Percentiles rank a stretch among this genome's conserved stretches.
Conservation (phyloP, 2,797 vertebrate genomes). For the Epinephelus coioides region DNA sequence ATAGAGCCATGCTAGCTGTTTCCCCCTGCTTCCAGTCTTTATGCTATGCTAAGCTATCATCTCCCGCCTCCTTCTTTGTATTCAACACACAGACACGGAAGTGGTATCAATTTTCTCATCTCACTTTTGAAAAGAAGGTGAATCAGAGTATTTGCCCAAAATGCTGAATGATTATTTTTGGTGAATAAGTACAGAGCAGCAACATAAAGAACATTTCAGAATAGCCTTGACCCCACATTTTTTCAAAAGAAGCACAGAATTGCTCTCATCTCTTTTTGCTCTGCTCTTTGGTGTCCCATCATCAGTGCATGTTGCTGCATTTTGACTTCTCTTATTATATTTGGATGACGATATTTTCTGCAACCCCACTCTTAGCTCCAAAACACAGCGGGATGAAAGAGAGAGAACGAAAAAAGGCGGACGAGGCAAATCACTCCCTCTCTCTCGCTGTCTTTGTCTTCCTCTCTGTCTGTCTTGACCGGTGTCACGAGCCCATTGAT, state of each 20-base stretch:
- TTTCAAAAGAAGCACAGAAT: not conserved
- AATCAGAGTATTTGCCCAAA: not conserved
- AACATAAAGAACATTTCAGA: not conserved
- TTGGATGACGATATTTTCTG: slow-evolving; percentile 45
- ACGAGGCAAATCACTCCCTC: slow-evolving; percentile 17
- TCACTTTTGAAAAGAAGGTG: not conserved
- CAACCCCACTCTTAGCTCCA: slow-evolving; percentile 25
- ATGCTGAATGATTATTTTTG: not conserved
- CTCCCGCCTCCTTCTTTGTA: not conserved
- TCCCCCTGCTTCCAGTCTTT: not conserved
- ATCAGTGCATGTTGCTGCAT: slow-evolving; percentile 10
- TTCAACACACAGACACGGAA: not conserved
- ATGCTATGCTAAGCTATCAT: slow-evolving; percentile 15
- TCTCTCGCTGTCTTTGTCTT: not conserved
- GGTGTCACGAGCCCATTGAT: slow-evolving; percentile 51
- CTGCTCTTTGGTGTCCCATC: not conserved
- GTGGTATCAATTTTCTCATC: not conserved
- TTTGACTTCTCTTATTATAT: slow-evolving; percentile 16
- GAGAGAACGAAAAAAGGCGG: slow-evolving; percentile 13
- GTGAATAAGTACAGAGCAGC: not conserved
- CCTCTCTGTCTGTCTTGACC: not conserved
- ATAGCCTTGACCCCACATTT: not conserved
- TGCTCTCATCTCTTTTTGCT: not conserved
- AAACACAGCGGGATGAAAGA: slow-evolving; percentile 42
- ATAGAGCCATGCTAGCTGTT: not conserved